Conservation (phyloP, 2,113 vertebrate species). For the Brachyistius frenatus region DNA sequence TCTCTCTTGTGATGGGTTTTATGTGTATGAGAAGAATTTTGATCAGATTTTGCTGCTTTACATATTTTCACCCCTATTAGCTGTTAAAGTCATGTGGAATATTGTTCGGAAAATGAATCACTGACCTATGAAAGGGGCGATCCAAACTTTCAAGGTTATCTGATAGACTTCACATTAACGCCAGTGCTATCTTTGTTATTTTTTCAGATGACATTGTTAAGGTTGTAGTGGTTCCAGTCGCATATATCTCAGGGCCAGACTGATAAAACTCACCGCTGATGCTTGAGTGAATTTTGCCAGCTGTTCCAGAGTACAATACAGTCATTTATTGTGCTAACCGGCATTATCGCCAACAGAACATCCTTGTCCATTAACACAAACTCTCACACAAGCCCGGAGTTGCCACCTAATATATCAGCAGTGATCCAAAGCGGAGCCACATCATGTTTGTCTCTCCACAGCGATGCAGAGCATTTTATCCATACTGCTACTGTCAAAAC, state of each 20-base stretch:
- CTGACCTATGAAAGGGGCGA: slow-evolving; percentile 26
- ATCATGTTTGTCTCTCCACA: slow-evolving; percentile 45
- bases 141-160: slow-evolving; percentile 55
- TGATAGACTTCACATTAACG: background rate
- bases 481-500: slow-evolving; percentile 54
- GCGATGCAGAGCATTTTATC: slow-evolving; percentile 37
- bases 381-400: slow-evolving; percentile 36
- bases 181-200: background rate
- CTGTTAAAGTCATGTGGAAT: slow-evolving; percentile 43
- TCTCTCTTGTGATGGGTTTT: slow-evolving; percentile 54
- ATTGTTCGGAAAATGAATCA: slow-evolving; percentile 47
- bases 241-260: slow-evolving; percentile 33
- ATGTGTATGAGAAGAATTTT: slow-evolving; percentile 56
- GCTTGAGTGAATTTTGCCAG: slow-evolving; percentile 62
- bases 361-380: slow-evolving; percentile 63
- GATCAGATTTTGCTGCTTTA: slow-evolving; percentile 61
- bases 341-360: slow-evolving; percentile 52
- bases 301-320: slow-evolving; percentile 62
- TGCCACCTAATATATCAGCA: slow-evolving; percentile 51
- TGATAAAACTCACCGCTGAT: slow-evolving; percentile 57
- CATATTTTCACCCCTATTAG: slow-evolving; percentile 58
- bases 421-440: slow-evolving; percentile 36
- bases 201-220: slow-evolving; percentile 38
- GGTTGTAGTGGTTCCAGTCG: slow-evolving; percentile 29
- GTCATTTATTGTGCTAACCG: slow-evolving; percentile 58